Evolutionary conservation across 2,888 invertebrate genomes (phyloP), one percentile per base, ranked within the genome.

Genomic region (Bugula neritina): DNA sequence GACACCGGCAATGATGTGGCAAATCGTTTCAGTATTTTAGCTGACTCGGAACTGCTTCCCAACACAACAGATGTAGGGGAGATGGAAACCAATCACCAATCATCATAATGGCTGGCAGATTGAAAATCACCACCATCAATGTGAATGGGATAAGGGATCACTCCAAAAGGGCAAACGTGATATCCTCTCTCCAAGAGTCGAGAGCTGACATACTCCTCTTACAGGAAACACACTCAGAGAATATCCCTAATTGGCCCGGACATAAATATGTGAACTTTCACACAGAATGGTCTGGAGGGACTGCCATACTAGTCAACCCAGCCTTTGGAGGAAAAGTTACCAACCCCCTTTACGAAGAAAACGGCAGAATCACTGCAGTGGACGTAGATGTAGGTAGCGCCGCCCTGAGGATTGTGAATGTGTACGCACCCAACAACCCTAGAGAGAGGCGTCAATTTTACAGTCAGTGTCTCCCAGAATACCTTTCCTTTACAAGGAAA

Each of bases 381-480:
- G 57, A 57, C 57, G 23, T 57, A 21, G 27, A 13, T 27, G n/a
- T 13, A 27, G 23, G 23, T 27, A 27, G 57, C 10, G 23, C 5
- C 3, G 23, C n/a, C 3, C 27, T 57, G 13, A 10, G 57, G 5
- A 3, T 57, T 17, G 23, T n/a, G 3, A 57, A 57, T 27, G n/a
- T 57, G 5, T 57, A 57, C 23, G 57, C 57, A 21, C 57, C 57
- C 57, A 57, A 57, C 27, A 23, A 57, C 23, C 57, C 57, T 10
- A 10, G 57, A 5, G 27, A 57, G 23, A n/a, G n/a, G n/a, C n/a
- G n/a, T n/a, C 3, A 21, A 21, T 57, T 57, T 57, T 57, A 17
- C 23, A 23, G 23, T 10, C 23, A 5, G 13, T 10, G 10, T 13
- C 13, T 57, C 57, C 23, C 57, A 5, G 13, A 57, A 27, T 23